A percentile compares a stretch with the other conserved stretches of the same genome.
Conservation (phyloP, 2,888 invertebrate genomes). For the Cheilosia scutellata region DNA sequence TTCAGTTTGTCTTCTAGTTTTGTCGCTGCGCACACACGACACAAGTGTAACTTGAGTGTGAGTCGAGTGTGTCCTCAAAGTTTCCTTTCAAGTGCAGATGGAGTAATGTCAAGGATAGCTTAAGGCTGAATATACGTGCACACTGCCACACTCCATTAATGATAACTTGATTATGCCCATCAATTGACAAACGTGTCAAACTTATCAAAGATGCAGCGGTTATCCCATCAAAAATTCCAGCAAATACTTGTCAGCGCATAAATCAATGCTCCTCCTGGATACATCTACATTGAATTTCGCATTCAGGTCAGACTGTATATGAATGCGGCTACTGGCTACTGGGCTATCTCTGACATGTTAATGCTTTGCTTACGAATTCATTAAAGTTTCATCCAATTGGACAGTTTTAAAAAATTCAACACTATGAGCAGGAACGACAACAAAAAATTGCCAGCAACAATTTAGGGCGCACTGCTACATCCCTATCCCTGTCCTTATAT, state of each 20-base stretch:
- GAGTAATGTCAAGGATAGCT: slow-evolving; percentile 72
- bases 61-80: slow-evolving; percentile 64
- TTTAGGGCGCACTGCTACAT: not conserved
- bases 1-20: not conserved
- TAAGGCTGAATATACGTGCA: slow-evolving; percentile 32
- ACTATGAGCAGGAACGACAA: not conserved
- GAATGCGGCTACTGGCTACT: not conserved
- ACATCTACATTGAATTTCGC: slow-evolving; percentile 1
- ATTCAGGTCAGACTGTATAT: slow-evolving; percentile 32
- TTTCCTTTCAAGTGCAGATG: slow-evolving; percentile 69
- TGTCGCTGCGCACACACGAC: not conserved
- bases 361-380: slow-evolving; percentile 39
- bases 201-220: slow-evolving; percentile 45
- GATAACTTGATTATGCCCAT: slow-evolving; percentile 29
- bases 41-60: slow-evolving; percentile 32
- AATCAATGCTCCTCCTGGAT: slow-evolving; percentile 37
- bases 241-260: slow-evolving; percentile 54
- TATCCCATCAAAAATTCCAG: slow-evolving; percentile 13
- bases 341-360: slow-evolving; percentile 22
- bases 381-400: slow-evolving; percentile 54
- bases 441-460: not conserved
- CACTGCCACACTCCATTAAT: slow-evolving; percentile 40
- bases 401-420: slow-evolving; percentile 30
- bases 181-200: slow-evolving; percentile 45
- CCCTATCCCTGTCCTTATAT: not conserved